phyloP scores from a whole-genome alignment of 2,113 vertebrate species.

The Blennius ocellaris region DNA sequence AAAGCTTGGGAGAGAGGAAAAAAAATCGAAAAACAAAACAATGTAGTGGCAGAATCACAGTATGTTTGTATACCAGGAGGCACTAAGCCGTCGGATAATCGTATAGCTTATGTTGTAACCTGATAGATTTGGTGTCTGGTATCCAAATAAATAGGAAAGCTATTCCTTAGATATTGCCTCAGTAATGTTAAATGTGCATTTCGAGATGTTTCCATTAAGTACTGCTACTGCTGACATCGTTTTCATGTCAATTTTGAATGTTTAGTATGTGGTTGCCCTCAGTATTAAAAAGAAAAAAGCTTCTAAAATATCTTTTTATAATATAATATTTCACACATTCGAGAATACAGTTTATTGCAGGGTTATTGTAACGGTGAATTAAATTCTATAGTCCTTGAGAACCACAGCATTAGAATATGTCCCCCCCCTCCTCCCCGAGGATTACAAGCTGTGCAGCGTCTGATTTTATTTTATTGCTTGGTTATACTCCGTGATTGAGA shows the following conservation, averaged over 20 bases:
- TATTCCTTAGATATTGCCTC: neutral
- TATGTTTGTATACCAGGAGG: neutral
- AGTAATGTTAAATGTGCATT: too few species aligned
- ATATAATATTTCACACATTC: neutral
- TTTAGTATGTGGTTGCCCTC: too few species aligned
- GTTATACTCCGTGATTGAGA: conserved; percentile 12
- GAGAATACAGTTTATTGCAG: neutral
- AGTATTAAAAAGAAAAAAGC: too few species aligned
- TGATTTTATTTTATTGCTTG: conserved; percentile 43
- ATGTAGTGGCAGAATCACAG: neutral
- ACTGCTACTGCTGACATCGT: neutral
- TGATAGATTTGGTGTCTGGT: neutral
- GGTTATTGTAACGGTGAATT: neutral
- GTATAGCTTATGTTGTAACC: neutral
- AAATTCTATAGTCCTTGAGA: neutral
- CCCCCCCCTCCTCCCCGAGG: neutral
- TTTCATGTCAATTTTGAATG: neutral
- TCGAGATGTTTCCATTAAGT: too few species aligned
- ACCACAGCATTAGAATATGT: neutral
- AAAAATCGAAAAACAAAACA: too few species aligned
- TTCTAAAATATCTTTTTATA: neutral
- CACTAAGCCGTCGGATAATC: neutral
- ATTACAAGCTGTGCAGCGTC: conserved; percentile 6
- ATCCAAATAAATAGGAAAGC: neutral
- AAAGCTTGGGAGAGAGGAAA: neutral